A percentile compares a stretch with the other conserved stretches of the same genome.
Evolutionary conservation across 2,797 vertebrate species (phyloP).

Genomic region (Sebastes hubbsi): DNA sequence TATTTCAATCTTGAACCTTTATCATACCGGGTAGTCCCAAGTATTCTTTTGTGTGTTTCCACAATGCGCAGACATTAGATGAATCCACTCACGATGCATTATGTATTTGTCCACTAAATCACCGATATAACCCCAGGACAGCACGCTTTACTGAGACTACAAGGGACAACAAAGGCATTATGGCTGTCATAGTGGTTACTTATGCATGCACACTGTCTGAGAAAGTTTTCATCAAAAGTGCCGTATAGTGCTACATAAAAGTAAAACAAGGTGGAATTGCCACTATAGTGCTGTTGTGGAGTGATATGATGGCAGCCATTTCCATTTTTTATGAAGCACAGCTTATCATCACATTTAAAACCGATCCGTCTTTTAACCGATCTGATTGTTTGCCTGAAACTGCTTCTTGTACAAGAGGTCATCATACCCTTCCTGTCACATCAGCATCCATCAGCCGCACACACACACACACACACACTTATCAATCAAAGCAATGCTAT

Average conservation of each 20-base stretch:
- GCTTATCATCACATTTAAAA: constrained; percentile 12
- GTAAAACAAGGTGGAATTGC: constrained; percentile 4
- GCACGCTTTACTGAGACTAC: not conserved
- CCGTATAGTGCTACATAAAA: not conserved
- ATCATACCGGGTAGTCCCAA: not conserved
- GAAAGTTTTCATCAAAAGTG: constrained; percentile 10
- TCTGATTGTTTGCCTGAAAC: constrained; percentile 16
- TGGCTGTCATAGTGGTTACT: constrained; percentile 10
- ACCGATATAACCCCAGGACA: not conserved
- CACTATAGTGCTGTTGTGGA: not conserved
- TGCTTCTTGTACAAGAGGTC: constrained; percentile 22
- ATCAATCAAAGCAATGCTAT: constrained; percentile 61
- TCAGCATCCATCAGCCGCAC: constrained; percentile 40
- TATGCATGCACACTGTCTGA: constrained; percentile 8
- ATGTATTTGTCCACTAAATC: not conserved
- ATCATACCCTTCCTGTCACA: constrained; percentile 50
- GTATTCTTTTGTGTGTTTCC: not conserved
- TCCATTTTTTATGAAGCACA: constrained; percentile 10
- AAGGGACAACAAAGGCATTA: not conserved
- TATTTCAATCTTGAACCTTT: constrained; percentile 23
- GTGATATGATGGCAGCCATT: not conserved
- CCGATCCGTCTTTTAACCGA: not conserved
- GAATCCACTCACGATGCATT: not conserved
- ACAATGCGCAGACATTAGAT: not conserved
- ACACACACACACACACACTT: constrained; percentile 12